Conservation (phyloP, 2,888 invertebrate genomes). For the Polyploca ridens region DNA sequence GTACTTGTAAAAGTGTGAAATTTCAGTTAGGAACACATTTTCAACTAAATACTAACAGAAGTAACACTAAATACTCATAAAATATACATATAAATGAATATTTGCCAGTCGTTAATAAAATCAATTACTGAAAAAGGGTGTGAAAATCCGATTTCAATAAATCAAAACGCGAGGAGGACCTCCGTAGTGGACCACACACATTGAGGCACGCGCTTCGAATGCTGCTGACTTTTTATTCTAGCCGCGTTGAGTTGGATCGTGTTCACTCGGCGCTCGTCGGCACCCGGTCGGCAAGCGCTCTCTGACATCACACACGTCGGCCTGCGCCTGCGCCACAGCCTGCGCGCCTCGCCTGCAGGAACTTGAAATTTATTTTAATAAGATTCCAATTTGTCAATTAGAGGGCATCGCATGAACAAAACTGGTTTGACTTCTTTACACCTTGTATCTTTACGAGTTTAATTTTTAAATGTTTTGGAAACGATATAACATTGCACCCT, state of each 20-base stretch:
- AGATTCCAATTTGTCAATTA: slow-evolving; percentile 90
- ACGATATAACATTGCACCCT: slow-evolving; percentile 21
- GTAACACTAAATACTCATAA: slow-evolving; percentile 18
- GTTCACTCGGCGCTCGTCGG: slow-evolving; percentile 72
- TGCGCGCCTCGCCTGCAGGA: slow-evolving; percentile 59
- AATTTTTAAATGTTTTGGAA: slow-evolving; percentile 61
- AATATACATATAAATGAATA: slow-evolving; percentile 23
- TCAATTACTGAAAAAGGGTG: slow-evolving; percentile 62
- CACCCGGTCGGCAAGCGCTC: slow-evolving; percentile 69
- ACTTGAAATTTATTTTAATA: slow-evolving; percentile 86
- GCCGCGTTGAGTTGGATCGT: slow-evolving; percentile 66
- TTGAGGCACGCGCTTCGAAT: slow-evolving; percentile 90
- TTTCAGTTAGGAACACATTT: not conserved
- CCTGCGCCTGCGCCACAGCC: slow-evolving; percentile 60
- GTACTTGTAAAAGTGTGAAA: too few species aligned
- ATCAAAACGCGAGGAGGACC: slow-evolving; percentile 78
- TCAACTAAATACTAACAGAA: not conserved
- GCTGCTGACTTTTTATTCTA: slow-evolving; percentile 80
- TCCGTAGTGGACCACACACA: slow-evolving; percentile 88
- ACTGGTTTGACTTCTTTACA: slow-evolving; percentile 81
- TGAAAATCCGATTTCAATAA: slow-evolving; percentile 78
- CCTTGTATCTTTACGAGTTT: slow-evolving; percentile 69
- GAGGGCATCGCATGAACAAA: slow-evolving; percentile 80
- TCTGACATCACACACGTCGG: slow-evolving; percentile 66
- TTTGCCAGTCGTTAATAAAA: slow-evolving; percentile 33